A percentile compares a stretch with the other conserved stretches of the same genome.
These are phyloP conservation scores for Indicator indicator DNA, from an alignment of 2,113 vertebrate species.

Conservation along the genomic window DNA sequence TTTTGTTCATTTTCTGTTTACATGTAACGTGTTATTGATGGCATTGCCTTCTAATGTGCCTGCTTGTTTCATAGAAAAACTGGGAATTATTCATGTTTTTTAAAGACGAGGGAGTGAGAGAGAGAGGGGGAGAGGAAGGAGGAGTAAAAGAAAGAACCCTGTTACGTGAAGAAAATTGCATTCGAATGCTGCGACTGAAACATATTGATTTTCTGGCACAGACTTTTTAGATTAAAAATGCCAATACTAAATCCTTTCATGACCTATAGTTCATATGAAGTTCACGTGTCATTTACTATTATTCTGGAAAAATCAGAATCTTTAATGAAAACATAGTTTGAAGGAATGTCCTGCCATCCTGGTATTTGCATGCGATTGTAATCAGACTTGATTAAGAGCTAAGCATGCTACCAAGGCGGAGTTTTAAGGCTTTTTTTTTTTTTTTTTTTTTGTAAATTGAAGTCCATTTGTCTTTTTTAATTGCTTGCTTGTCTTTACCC, in stretches of 20 bases:
- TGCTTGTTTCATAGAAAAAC: constrained; percentile 86
- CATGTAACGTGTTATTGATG: constrained; percentile 87
- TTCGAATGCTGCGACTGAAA: constrained; percentile 84
- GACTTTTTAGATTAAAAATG: constrained; percentile 96
- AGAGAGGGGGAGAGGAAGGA: constrained; percentile 65
- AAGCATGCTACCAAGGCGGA: constrained; percentile 16
- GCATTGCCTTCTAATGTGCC: constrained; percentile 83
- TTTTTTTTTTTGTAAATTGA: constrained; percentile 62
- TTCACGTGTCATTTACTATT: constrained; percentile 98
- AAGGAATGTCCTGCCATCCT: constrained; percentile 74
- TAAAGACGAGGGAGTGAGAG: constrained; percentile 51
- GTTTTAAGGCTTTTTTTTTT: constrained; percentile 38
- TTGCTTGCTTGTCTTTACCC: constrained; percentile 51
- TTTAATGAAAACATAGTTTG: constrained; percentile 89
- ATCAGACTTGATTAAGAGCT: constrained; percentile 73
- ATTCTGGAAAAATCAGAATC: constrained; percentile 90
- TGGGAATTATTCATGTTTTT: constrained; percentile 85
- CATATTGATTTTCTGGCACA: constrained; percentile 96
- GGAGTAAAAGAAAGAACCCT: constrained; percentile 77
- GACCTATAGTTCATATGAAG: constrained; percentile 93
- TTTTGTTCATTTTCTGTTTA: constrained; percentile 91
- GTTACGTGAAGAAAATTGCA: constrained; percentile 84
- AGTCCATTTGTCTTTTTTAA: constrained; percentile 73
- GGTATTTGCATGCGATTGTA: constrained; percentile 80
- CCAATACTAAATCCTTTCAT: constrained; percentile 95